Evolutionary conservation across 2,888 invertebrate species (phyloP), one percentile per base, ranked within the genome.

Genomic region (Coenonympha glycerion): DNA sequence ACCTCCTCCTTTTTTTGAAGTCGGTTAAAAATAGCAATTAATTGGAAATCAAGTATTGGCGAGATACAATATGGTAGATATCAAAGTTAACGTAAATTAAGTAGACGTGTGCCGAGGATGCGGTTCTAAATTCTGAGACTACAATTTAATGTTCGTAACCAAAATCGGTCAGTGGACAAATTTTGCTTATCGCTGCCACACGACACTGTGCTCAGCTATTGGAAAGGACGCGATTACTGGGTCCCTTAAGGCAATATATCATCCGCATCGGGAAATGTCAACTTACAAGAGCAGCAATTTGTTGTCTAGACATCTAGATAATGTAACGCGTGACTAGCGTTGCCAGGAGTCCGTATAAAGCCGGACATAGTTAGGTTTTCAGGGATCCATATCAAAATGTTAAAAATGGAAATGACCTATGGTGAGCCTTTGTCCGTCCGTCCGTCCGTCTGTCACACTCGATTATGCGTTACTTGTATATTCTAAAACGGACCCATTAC

Each of bases 241-340:
- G 5, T 24, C 18, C 26, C 26, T 16, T 22, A 41, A 21, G 42
- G 5, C 13, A 15, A 30, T 44, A 31, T 8, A 30, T 44, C 31
- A 31, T 44, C 31, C 13, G n/a, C 31, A 22, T 44, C 31, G 21
- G n/a, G 21, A 44, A 31, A 19, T 21, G 31, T 44, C 31, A 19
- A 42, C 18, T 22, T 21, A 9, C 31, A 44, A 44, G 15, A 44
- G 21, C 19, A 21, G 30, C 21, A 44, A 44, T 44, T 44, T 44
- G 19, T 44, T 44, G 11, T 44, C 21, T 18, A 16, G 16, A 22
- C 18, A n/a, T n/a, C n/a, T n/a, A n/a, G n/a, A n/a, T n/a, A n/a
- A n/a, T n/a, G n/a, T n/a, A n/a, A n/a, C n/a, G n/a, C n/a, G n/a
- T n/a, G n/a, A n/a, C n/a, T n/a, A n/a, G n/a, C n/a, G n/a, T n/a